Evolutionary conservation across 1,140 invertebrate genomes (phyloP), one percentile per base, ranked within the genome.

Genomic region (Heterodera carotae): DNA sequence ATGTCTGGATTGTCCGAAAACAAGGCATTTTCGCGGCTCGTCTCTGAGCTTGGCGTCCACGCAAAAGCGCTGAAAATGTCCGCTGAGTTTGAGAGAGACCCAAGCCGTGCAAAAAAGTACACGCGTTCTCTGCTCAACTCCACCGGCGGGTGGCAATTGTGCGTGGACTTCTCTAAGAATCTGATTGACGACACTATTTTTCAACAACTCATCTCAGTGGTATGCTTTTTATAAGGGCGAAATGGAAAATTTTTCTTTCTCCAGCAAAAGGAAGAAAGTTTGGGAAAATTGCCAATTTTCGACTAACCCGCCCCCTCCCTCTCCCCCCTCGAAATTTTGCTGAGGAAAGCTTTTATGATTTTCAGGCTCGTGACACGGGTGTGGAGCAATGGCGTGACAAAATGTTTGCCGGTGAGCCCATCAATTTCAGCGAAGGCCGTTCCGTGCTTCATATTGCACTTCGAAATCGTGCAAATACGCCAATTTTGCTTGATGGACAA

Each of bases 91-190:
- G 64, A 62, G 34, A 25, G 78, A 29, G 85, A 88, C 76, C 83
- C 83, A 3, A 27, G 77, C 3, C 78, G 85, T 36, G 87, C 86
- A 76, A 77, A 84, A 18, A 88, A 86, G 43, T 88, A 62, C 75
- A 82, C 80, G 64, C 75, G 76, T 53, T 62, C 33, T n/a, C 74
- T 87, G 25, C n/a, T 39, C 22, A 86, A 86, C 77, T 80, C 80
- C 8, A 82, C 84, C 62, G 79, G 80, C 15, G 81, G 75, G 25
- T 27, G 43, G 34, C 72, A 72, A 67, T 60, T 99, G 86, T 90
- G 98, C 33, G 84, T 94, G 78, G 97, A 99, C 90, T 99, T 93
- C 89, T 99, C 96, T 15, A 99, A 99, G 89, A 99, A 99, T 89
- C 90, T 95, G 25, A 91, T 98, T 71, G 92, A 94, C 86, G 91